phyloP scores from a whole-genome alignment of 2,888 invertebrate genomes.

The Arge pagana region DNA sequence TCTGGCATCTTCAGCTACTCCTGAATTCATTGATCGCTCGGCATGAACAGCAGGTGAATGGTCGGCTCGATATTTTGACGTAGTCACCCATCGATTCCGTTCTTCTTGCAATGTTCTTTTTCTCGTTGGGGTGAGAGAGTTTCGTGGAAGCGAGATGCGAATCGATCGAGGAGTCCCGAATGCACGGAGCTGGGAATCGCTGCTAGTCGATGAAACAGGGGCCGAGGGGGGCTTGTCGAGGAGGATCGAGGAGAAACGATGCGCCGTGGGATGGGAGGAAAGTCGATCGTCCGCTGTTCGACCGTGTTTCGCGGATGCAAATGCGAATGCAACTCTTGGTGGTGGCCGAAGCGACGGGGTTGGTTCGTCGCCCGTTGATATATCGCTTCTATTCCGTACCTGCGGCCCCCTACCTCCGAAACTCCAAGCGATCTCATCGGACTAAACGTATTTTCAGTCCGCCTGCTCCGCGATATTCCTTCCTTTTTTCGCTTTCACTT shows the following conservation, averaged over 20 bases:
- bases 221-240: too few relatives aligned
- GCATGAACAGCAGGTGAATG: too few relatives aligned
- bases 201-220: too few relatives aligned
- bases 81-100: too few relatives aligned
- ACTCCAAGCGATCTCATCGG: slow-evolving; percentile 18
- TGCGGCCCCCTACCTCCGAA: slow-evolving; percentile 5
- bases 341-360: slow-evolving; percentile 30
- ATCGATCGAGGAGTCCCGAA: too few relatives aligned
- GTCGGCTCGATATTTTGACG: too few relatives aligned
- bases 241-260: slow-evolving; percentile 18
- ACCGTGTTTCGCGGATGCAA: slow-evolving; percentile 43
- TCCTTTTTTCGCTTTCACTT: not conserved
- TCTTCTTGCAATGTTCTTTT: too few relatives aligned
- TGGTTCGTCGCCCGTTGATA: slow-evolving; percentile 51
- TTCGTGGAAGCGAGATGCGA: too few relatives aligned
- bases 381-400: slow-evolving; percentile 41
- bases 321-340: slow-evolving; percentile 54
- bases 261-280: not conserved
- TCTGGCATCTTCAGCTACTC: too few relatives aligned
- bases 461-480: slow-evolving; percentile 1
- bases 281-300: slow-evolving; percentile 14
- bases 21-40: too few relatives aligned
- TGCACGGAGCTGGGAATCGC: too few relatives aligned
- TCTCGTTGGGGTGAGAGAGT: too few relatives aligned
- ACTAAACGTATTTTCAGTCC: slow-evolving; percentile 34